Evolutionary conservation across 1,140 invertebrate genomes (phyloP), one percentile per base, ranked within the genome.

Genomic region (Triops cancriformis): DNA sequence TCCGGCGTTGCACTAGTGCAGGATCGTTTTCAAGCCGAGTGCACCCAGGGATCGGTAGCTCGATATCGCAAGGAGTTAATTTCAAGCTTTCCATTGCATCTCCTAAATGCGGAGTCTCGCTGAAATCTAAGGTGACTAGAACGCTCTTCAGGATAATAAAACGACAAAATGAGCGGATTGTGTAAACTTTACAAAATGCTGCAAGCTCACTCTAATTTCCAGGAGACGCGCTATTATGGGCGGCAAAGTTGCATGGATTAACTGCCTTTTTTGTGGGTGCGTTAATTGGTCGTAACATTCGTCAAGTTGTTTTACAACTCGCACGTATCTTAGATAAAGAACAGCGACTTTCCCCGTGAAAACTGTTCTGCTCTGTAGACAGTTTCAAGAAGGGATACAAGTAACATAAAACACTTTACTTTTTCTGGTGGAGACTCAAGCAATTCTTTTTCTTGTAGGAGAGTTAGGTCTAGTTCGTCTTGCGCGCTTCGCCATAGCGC

Each of bases 241-340:
- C 83, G 97, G 94, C 0, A 98, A 83, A 1, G 96, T 83, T 79
- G 91, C 90, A 73, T 90, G 89, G 0, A 98, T 86, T 3, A 97
- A 85, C 37, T 91, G 82, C 72, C 95, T 86, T 83, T 98, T 98
- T 84, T 98, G 96, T 0, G 96, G 94, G 82, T 98, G 96, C 31
- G 96, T 87, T 77, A 96, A 89, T 85, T 95, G 94, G 83, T 97
- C 95, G 81, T 96, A 94, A 77, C 93, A 93, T 79, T 89, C 85
- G 82, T 94, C 91, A 11, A 98, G 82, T 79, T 89, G 89, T 77
- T 93, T 90, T 12, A 92, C 88, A 0, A 94, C 87, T 18, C 90
- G 84, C 3, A 95, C 91, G 81, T 98, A 98, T 76, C 91, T 90
- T 0, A 94, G 85, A 82, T 94, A 94, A 5, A 93, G 82, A 27